phyloP scores from a whole-genome alignment of 2,797 vertebrate genomes.

The Numenius phaeopus region DNA sequence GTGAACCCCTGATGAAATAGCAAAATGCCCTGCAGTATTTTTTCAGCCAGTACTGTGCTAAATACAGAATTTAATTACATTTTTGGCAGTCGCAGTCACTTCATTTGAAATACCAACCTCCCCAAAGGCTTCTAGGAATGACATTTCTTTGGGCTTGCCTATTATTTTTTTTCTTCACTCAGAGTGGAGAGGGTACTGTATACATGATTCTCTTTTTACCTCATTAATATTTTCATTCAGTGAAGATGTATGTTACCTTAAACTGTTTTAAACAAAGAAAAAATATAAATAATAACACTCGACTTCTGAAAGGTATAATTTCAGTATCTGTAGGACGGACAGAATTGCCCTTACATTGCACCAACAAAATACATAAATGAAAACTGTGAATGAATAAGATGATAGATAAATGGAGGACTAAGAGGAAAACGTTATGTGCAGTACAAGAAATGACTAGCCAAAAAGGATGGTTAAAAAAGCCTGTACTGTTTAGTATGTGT shows the following conservation, averaged over 20 bases:
- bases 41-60: background rate
- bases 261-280: background rate
- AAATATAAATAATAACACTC: background rate
- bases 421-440: background rate
- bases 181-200: background rate
- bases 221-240: background rate
- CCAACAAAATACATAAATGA: background rate
- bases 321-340: background rate
- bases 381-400: background rate
- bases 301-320: background rate
- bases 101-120: background rate
- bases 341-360: background rate
- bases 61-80: conserved; percentile 3
- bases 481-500: background rate
- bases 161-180: background rate
- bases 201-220: background rate
- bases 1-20: background rate
- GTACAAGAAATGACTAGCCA: background rate
- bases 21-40: background rate
- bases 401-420: background rate
- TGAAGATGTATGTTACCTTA: background rate
- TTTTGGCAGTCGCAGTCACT: background rate
- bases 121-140: background rate
- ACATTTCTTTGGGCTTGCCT: background rate
- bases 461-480: background rate